Base-by-base conservation (phyloP, 2,113 vertebrate species). In the Porphyrio hochstetteri region DNA sequence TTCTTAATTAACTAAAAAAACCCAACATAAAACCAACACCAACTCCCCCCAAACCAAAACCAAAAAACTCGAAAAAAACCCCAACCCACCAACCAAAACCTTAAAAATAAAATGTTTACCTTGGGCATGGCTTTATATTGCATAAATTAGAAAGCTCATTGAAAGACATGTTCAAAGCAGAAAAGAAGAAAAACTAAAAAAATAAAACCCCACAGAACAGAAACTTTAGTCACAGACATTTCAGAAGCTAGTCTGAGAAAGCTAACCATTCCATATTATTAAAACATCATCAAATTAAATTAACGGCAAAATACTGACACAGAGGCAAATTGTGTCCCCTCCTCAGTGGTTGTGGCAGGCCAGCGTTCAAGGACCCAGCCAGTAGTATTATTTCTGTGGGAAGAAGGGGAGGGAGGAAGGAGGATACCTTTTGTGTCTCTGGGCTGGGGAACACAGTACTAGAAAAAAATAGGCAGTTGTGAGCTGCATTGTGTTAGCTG, bases 281-380 rank as follows among this genome's bases (percentile, higher is more conserved):
- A 94, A 93, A 91, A 92, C 89, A 21, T 82, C 87, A 82, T 92
- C 35, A 79, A 76, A 95, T 93, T 93, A 72, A 96, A 96, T 50
- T 93, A 92, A 88, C 0, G 14, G 48, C 80, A 84, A 82, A 93
- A 78, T 88, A 48, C 80, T 79, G 90, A 92, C 65, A 88, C 56
- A 78, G 79, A 83, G 55, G 68, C 67, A 85, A 92, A 92, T 76
- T 82, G 38, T 87, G 57, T 68, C 50, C 67, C 57, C 36, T 93
- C 50, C 57, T 78, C 82, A 84, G 72, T 78, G 80, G 72, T 24
- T 94, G 77, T 70, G 83, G 88, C 86, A 90, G 88, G 57, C 86
- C 82, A 93, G 82, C 33, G 60, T 71, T 81, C 28, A 35, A 56
- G 69, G 65, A 40, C 19, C 5, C 74, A 82, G 72, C 65, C 88